Conservation (phyloP, 53 echinoderm and acorn worm species). For the Echinometra lucunter region DNA sequence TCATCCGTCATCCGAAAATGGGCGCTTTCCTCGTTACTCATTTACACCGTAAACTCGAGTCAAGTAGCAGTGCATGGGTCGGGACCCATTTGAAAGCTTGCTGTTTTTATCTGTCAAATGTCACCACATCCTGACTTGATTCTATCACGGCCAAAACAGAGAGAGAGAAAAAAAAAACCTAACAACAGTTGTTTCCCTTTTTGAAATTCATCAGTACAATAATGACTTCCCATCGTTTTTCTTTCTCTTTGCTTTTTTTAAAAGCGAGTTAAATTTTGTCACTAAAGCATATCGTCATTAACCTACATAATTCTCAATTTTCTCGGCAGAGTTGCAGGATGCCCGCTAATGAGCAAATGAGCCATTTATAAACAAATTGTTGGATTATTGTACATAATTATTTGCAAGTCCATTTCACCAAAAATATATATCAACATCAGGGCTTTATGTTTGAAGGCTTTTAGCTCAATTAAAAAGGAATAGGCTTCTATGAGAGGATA, state of each 20-base stretch:
- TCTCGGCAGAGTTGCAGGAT: background rate
- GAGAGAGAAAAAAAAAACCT: too few relatives aligned
- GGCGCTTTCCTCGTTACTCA: slow-evolving; percentile 51
- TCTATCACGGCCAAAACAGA: too few relatives aligned
- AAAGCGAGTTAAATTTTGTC: background rate
- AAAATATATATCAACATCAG: background rate
- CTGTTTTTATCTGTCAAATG: slow-evolving; percentile 3
- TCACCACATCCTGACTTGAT: background rate
- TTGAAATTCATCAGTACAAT: too few relatives aligned
- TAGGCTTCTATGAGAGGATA: too few relatives aligned
- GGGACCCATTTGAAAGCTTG: background rate
- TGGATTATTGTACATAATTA: background rate
- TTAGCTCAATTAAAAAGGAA: background rate
- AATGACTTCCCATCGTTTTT: too few relatives aligned
- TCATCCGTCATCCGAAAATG: slow-evolving; percentile 53
- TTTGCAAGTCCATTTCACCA: background rate
- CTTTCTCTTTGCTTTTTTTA: background rate
- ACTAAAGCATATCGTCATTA: background rate
- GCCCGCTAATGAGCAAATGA: background rate
- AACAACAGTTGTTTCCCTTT: too few relatives aligned
- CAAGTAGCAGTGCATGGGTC: slow-evolving; percentile 16
- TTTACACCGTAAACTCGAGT: slow-evolving; percentile 48
- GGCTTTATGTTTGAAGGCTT: background rate
- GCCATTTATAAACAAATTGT: background rate
- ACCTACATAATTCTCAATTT: background rate